Percentiles rank a stretch among this genome's conserved stretches.
Conservation (phyloP, 2,888 invertebrate genomes). For the Molorchus minor region DNA sequence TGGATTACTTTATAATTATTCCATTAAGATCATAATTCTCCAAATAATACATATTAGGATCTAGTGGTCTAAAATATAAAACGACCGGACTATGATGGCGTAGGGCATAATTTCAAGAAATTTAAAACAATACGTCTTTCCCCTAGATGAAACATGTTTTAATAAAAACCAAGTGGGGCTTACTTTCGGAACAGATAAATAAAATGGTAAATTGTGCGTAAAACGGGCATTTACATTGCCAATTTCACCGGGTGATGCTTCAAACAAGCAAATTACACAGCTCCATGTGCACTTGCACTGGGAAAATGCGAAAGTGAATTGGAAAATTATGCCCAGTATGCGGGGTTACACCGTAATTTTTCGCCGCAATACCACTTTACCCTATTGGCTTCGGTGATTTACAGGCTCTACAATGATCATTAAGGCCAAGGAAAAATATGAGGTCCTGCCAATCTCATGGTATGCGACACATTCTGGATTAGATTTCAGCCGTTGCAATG, state of each 20-base stretch:
- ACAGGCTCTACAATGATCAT: too few relatives aligned
- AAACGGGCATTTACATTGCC: conserved; percentile 52
- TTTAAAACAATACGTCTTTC: conserved; percentile 30
- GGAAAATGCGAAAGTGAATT: conserved; percentile 42
- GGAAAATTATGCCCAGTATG: conserved; percentile 47
- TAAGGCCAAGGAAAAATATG: too few relatives aligned
- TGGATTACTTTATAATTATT: too few relatives aligned
- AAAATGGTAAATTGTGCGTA: conserved; percentile 58
- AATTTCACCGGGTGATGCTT: conserved; percentile 47
- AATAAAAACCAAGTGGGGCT: conserved; percentile 52
- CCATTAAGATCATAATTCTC: too few relatives aligned
- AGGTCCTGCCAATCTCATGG: too few relatives aligned
- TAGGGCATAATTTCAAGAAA: conserved; percentile 7
- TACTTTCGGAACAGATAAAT: conserved; percentile 51
- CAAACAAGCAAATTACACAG: conserved; percentile 48
- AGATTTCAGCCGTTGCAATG: too few relatives aligned
- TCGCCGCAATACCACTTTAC: conserved; percentile 13
- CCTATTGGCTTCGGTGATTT: not conserved
- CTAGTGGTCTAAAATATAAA: too few relatives aligned
- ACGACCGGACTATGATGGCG: too few relatives aligned
- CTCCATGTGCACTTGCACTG: conserved; percentile 44
- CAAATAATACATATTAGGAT: too few relatives aligned
- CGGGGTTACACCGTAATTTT: conserved; percentile 5
- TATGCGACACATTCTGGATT: too few relatives aligned
- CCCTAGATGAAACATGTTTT: conserved; percentile 47